Evolutionary conservation across 2,797 vertebrate genomes (phyloP), one percentile per base, ranked within the genome.

Genomic region (Hoplostethus mediterraneus): DNA sequence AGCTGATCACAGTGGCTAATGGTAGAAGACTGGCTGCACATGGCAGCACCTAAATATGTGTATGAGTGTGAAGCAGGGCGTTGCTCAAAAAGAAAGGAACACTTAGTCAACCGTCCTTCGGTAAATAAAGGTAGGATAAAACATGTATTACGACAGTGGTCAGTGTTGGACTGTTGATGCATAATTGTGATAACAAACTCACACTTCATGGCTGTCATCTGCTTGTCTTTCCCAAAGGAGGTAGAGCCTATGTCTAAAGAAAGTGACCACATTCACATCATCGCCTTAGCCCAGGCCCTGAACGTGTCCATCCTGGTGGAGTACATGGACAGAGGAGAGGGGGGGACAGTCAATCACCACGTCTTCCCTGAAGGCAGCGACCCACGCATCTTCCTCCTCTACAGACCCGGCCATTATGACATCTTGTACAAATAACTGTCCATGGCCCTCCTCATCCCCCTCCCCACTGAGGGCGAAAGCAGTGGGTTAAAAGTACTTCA

Each of bases 201-300:
- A 11, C 21, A 33, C 4, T 28, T 38, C 21, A 6, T 5, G 14
- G 2, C 5, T 36, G 13, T 54, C 9, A 4, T 57, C 7, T 53
- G 7, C 6, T 36, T 62, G 6, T 56, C 31, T 38, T 63, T 5
- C n/a, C 40, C 8, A 88, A 21, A 98, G 97, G 97, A 98, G 79
- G 97, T 98, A 56, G 97, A 98, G 76, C 97, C 97, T 54, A 98
- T 98, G 97, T 96, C 96, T 72, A 97, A 98, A 93, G 97, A 98
- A 90, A 98, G 97, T 1, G 97, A 98, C 91, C 97, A 99, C 90
- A 98, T 99, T 93, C 97, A 99, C 95, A 97, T 99, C 95, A 98
- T 99, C 78, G 96, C 97, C 7, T 93, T 99, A 82, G 97, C 97
- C 25, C 95, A 97, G 93, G 97, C 97, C 45, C 92, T 99, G 76